Base-by-base conservation (phyloP, 2,113 vertebrate species). In the Verasper variegatus region DNA sequence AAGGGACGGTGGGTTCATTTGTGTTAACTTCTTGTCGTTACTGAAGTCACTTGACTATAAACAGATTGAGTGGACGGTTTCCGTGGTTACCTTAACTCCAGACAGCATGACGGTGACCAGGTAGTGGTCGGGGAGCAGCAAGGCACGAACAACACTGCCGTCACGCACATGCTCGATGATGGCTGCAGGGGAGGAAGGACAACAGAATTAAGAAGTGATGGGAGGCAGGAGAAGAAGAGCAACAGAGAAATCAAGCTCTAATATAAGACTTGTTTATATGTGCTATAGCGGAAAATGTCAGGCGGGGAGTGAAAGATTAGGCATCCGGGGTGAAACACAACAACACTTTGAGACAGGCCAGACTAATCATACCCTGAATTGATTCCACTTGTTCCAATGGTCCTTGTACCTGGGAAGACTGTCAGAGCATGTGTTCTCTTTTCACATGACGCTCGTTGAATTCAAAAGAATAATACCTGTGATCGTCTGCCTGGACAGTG, bases 121-220 rank as follows among this genome's bases (percentile, higher is more conserved):
- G 93, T 98, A 96, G 91, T 95, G 86, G 82, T 98, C 97, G 0
- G 97, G 98, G n/a, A 99, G 96, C 13, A 99, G 96, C 68, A 98
- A 94, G 21, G 97, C 97, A 83, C 98, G 94, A 57, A 99, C 96
- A 65, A 98, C 95, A 5, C 97, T 97, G 79, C 97, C 98, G 0
- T 99, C 97, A 55, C 98, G 94, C 57, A 99, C 98, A 0, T 99
- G 98, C 78, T 99, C 98, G 24, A 99, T 98, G 92, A 99, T 96
- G 66, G 97, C 98, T 99, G 31, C 31, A 31, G 6, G 31, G 31
- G 31, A 31, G 31, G 31, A 31, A 31, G 31, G 31, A 31, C 31
- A 31, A 31, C 31, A 31, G 31, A 31, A 31, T 31, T 31, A 31
- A 31, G 31, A 6, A 31, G 31, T 31, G 31, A 31, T 7, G 31